phyloP scores from a whole-genome alignment of 2,888 invertebrate genomes.

The Caenorhabditis uteleia region DNA sequence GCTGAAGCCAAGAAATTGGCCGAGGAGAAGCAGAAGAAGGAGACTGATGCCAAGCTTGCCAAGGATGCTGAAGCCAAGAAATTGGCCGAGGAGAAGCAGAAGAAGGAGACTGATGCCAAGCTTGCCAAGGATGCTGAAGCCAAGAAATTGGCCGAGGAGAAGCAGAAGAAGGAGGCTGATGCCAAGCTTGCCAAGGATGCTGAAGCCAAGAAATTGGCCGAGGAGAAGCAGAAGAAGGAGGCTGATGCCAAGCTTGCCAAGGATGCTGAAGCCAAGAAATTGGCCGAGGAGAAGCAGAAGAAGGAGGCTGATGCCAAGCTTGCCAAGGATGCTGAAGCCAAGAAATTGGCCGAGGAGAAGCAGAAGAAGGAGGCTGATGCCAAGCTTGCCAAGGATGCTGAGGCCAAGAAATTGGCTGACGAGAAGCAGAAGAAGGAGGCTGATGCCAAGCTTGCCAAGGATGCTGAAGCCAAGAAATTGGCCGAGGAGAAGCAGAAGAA shows the following conservation, averaged over 20 bases:
- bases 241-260: conserved; percentile 5
- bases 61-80: conserved; percentile 1
- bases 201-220: conserved; percentile 7
- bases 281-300: neutral
- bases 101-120: neutral
- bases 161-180: conserved; percentile 8
- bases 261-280: too few relatives aligned
- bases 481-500: neutral
- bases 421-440: conserved; percentile 2
- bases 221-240: conserved; percentile 5
- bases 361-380: neutral
- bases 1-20: neutral
- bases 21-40: neutral
- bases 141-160: neutral
- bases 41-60: neutral
- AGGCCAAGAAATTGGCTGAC: neutral
- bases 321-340: too few relatives aligned
- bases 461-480: neutral
- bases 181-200: neutral
- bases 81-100: neutral
- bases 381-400: neutral
- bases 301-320: too few relatives aligned
- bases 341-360: too few relatives aligned
- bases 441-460: neutral
- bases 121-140: too few relatives aligned